These are phyloP conservation scores for Sclerodermus sp. DNA, from an alignment of 2,888 invertebrate genomes.

Conservation along the genomic window DNA sequence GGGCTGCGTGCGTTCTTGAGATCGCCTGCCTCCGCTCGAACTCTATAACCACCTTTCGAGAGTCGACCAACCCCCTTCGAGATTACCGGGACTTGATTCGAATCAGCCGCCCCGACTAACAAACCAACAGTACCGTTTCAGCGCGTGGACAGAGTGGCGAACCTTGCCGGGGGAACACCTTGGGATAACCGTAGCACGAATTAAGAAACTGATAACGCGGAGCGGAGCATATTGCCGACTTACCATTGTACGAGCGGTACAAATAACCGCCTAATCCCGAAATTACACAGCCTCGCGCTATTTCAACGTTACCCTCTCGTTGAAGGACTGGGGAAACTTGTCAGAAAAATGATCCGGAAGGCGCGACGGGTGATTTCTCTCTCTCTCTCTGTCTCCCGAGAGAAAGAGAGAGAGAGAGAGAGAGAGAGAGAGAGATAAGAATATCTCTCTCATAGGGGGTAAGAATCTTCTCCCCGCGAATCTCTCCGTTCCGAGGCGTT, in stretches of 20 bases:
- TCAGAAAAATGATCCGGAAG: too few species aligned
- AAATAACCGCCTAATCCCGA: too few species aligned
- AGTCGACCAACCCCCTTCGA: constrained; percentile 2
- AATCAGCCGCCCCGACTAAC: constrained; percentile 18
- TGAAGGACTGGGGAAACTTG: too few species aligned
- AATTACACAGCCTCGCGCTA: constrained; percentile 3
- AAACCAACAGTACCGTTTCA: constrained; percentile 3
- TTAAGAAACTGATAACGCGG: constrained; percentile 20
- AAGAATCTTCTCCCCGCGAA: too few species aligned
- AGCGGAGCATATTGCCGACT: not conserved
- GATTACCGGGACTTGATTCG: constrained; percentile 24
- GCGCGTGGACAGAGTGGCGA: constrained; percentile 10
- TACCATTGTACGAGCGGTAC: too few species aligned
- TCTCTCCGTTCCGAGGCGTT: too few species aligned
- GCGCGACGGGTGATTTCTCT: constrained; percentile 2
- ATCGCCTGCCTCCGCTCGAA: constrained; percentile 10
- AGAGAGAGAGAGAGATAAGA: too few species aligned
- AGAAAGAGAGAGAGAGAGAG: too few species aligned
- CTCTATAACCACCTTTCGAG: constrained; percentile 7
- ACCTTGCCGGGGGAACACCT: too few species aligned
- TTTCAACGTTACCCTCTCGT: too few species aligned
- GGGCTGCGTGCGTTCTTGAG: constrained; percentile 23
- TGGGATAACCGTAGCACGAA: constrained; percentile 15
- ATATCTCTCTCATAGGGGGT: too few species aligned
- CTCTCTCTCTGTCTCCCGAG: not conserved